Evolutionary conservation across 2,888 invertebrate species (phyloP).

Genomic region (Mythimna loreyi): DNA sequence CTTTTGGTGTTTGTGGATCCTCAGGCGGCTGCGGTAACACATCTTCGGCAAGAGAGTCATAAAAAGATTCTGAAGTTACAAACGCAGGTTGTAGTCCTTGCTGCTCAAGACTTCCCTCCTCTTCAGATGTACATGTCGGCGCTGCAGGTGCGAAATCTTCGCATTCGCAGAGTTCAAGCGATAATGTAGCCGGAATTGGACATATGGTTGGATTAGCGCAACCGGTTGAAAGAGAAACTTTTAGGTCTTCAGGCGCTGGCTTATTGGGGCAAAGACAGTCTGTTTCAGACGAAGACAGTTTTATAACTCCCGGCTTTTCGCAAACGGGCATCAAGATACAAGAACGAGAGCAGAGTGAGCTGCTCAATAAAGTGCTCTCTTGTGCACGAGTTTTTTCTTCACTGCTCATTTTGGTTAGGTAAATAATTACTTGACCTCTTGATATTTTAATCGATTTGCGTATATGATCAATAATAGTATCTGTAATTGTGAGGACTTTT

Average conservation of each 20-base stretch:
- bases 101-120: not conserved
- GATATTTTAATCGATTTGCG: not conserved
- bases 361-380: not conserved
- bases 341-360: constrained; percentile 3
- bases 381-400: not conserved
- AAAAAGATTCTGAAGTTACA: not conserved
- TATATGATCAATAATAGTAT: constrained; percentile 2
- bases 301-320: constrained; percentile 3
- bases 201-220: not conserved
- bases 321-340: not conserved
- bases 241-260: not conserved
- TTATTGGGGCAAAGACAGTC: not conserved
- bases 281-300: not conserved
- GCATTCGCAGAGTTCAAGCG: constrained; percentile 7
- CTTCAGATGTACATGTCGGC: not conserved
- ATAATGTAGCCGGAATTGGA: not conserved
- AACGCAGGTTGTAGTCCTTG: not conserved
- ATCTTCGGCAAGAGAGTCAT: not conserved
- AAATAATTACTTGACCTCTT: not conserved
- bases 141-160: not conserved
- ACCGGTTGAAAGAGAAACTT: not conserved
- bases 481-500: constrained; percentile 4
- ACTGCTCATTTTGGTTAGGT: constrained; percentile 7
- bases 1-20: not conserved
- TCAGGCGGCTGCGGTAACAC: not conserved